A percentile compares a stretch with the other conserved stretches of the same genome.
phyloP scores from a whole-genome alignment of 2,797 vertebrate genomes.

The Chloroceryle inda region DNA sequence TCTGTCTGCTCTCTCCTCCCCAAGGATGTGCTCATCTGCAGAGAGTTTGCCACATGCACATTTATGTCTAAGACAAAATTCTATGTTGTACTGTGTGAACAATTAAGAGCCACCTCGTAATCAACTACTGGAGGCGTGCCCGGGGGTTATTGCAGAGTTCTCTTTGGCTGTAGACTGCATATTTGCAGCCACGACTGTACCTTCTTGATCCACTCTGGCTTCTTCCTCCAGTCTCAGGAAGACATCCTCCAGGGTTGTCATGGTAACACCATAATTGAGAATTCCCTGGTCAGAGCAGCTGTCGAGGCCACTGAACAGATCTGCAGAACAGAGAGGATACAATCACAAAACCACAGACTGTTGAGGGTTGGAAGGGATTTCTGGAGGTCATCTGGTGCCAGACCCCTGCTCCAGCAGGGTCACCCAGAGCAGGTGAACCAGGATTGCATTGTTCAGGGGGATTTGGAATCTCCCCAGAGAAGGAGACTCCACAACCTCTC shows the following conservation, averaged over 20 bases:
- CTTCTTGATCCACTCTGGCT: slow-evolving; percentile 81
- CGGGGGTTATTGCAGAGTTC: background rate
- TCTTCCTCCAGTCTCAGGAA: slow-evolving; percentile 88
- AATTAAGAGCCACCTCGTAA: background rate
- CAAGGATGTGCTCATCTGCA: slow-evolving; percentile 83
- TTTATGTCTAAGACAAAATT: background rate
- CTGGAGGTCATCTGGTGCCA: background rate
- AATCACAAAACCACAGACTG: background rate
- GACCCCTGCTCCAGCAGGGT: background rate
- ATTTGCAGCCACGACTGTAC: slow-evolving; percentile 58
- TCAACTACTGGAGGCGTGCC: background rate
- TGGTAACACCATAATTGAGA: slow-evolving; percentile 88
- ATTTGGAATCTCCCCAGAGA: background rate
- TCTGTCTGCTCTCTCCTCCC: slow-evolving; percentile 75
- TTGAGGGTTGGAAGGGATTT: background rate
- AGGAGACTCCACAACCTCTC: background rate
- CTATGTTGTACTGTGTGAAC: rapidly evolving
- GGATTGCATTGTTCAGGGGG: background rate
- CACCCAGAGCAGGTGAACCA: background rate
- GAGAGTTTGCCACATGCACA: background rate
- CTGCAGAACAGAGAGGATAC: slow-evolving; percentile 64
- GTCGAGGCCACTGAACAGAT: slow-evolving; percentile 87
- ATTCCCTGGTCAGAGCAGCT: slow-evolving; percentile 80
- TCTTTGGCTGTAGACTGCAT: background rate
- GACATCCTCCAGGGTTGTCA: slow-evolving; percentile 91